These are phyloP conservation scores for Drosophila nasuta DNA, from an alignment of 1,140 invertebrate genomes.

Conservation along the genomic window DNA sequence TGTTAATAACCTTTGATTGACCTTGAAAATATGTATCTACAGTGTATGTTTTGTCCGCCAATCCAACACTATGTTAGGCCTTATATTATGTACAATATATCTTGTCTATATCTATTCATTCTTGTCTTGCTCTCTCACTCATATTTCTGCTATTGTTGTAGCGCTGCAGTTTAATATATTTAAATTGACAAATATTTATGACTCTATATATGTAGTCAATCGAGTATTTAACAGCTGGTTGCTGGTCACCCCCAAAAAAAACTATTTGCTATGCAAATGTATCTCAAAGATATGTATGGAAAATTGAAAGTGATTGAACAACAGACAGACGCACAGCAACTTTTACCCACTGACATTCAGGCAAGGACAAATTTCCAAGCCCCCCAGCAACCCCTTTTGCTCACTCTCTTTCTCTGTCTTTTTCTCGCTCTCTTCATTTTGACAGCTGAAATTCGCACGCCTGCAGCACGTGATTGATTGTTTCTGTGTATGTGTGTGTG, in stretches of 20 bases:
- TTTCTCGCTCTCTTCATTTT: constrained; percentile 12
- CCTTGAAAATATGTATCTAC: constrained; percentile 73
- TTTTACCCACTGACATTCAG: constrained; percentile 68
- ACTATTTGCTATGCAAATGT: constrained; percentile 35
- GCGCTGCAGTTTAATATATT: constrained; percentile 53
- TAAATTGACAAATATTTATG: constrained; percentile 66
- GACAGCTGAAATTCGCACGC: constrained; percentile 58
- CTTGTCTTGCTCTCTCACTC: background rate
- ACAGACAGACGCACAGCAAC: background rate
- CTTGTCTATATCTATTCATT: constrained; percentile 27
- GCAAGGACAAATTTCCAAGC: constrained; percentile 68
- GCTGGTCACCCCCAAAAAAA: background rate
- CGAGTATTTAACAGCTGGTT: constrained; percentile 12
- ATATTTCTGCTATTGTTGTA: constrained; percentile 14
- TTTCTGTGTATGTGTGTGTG: constrained; percentile 12
- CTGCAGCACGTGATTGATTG: constrained; percentile 57
- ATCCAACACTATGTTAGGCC: background rate
- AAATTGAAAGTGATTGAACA: constrained; percentile 65
- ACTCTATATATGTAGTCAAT: constrained; percentile 6
- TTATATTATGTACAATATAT: constrained; percentile 11
- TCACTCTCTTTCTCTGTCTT: background rate
- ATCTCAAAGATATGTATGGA: constrained; percentile 34
- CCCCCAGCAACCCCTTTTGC: background rate
- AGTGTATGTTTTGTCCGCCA: constrained; percentile 5
- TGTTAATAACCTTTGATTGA: constrained; percentile 83